Base-by-base conservation (phyloP, 2,797 vertebrate genomes). In the Lutjanus argentimaculatus region DNA sequence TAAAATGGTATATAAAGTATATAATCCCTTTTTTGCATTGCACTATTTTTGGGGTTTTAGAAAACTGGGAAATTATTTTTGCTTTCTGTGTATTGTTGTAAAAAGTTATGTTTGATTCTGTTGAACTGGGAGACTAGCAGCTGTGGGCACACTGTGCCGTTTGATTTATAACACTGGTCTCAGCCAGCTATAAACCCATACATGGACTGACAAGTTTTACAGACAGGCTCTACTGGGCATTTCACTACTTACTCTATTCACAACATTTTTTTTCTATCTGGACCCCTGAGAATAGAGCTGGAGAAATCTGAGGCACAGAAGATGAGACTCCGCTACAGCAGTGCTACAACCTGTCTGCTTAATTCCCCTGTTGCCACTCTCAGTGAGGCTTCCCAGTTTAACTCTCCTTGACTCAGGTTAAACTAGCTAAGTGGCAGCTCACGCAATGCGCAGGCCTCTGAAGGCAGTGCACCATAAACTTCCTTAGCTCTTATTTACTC, bases 371-470 rank as follows among this genome's bases (percentile, higher is more conserved):
- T 73, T 52, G 51, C 52, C 40, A 25, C 12, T 7, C 76, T 77
- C 52, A 48, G 51, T 25, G 58, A 83, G 56, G 75, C 49, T 75
- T 67, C 73, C 19, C 65, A 45, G 67, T 85, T 83, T 71, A 79
- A 80, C 75, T 77, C 72, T 77, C 53, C 68, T 80, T 75, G 75
- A 85, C 57, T 81, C 42, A 10, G 63, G 85, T 82, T 87, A 80
- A 87, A 81, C 75, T 40, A 67, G 75, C 77, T 22, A 72, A 74
- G 62, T 77, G 67, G 85, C 75, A 72, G 64, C 68, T 78, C 71
- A 53, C 76, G 67, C 46, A 59, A 58, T 6, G 11, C 42, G 53
- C 63, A 67, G 45, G 17, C 62, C 53, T 80, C 48, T 67, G 62
- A 75, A 69, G 49, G 14, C 68, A 74, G 55, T 21, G 30, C 19